Evolutionary conservation across 2,113 vertebrate genomes (phyloP).

Genomic region (Dryoscopus gambensis): DNA sequence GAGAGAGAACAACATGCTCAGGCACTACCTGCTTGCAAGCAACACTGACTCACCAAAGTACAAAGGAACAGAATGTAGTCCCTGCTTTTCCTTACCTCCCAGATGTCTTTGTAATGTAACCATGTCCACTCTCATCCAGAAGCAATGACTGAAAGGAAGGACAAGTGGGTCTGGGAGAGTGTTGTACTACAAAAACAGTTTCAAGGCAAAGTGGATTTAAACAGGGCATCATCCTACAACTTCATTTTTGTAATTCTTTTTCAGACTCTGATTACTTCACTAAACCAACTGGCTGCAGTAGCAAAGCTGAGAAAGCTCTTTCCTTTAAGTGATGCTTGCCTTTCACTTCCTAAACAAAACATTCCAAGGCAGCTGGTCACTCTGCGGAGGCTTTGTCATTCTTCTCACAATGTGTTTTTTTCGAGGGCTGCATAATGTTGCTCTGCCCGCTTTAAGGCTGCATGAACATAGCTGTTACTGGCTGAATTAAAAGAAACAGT

Average conservation of each 20-base stretch:
- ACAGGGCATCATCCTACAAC: not conserved
- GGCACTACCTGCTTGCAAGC: not conserved
- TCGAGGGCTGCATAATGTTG: not conserved
- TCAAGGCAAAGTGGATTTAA: not conserved
- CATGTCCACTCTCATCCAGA: not conserved
- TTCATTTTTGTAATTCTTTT: not conserved
- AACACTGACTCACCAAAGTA: not conserved
- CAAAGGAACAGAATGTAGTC: not conserved
- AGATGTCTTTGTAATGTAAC: not conserved
- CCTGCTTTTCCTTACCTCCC: not conserved
- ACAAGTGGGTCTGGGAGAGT: not conserved
- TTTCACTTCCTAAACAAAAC: not conserved
- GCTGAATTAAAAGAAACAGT: constrained; percentile 30
- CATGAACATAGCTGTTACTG: not conserved
- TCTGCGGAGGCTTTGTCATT: not conserved
- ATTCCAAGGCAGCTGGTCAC: not conserved
- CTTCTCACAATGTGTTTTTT: not conserved
- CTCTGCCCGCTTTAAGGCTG: not conserved
- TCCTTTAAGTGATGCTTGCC: not conserved
- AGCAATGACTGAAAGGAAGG: not conserved
- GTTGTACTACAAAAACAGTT: not conserved
- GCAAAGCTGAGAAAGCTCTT: not conserved
- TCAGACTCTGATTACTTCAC: not conserved
- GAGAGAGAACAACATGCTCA: not conserved
- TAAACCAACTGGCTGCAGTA: not conserved